These are phyloP conservation scores for Enoplosus armatus DNA, from an alignment of 2,797 vertebrate genomes.

Conservation along the genomic window DNA sequence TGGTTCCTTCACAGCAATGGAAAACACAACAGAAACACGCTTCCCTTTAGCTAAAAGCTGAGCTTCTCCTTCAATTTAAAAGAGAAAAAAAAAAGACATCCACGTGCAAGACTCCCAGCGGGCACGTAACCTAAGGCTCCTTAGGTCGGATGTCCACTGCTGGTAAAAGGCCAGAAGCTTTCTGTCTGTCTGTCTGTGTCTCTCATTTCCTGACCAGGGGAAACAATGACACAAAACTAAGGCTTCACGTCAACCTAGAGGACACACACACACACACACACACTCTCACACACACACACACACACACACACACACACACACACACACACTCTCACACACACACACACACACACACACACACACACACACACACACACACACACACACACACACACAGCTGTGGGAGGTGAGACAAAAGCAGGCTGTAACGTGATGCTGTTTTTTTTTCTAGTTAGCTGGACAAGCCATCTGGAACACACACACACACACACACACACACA, in stretches of 20 bases:
- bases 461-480: slow-evolving; percentile 75
- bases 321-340: no score
- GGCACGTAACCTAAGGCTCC: slow-evolving; percentile 38
- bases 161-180: slow-evolving; percentile 35
- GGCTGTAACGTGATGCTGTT: slow-evolving; percentile 77
- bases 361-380: no score
- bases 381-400: slow-evolving; percentile 42
- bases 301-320: slow-evolving; percentile 43
- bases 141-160: slow-evolving; percentile 44
- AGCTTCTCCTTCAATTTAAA: not conserved
- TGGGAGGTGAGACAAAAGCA: slow-evolving; percentile 76
- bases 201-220: slow-evolving; percentile 61
- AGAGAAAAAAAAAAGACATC: not conserved
- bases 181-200: slow-evolving; percentile 44
- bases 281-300: slow-evolving; percentile 33
- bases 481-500: not conserved
- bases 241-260: slow-evolving; percentile 59
- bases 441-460: slow-evolving; percentile 46
- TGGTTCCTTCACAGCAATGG: not conserved
- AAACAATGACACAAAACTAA: slow-evolving; percentile 70
- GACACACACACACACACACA: slow-evolving; percentile 44
- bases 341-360: slow-evolving; percentile 38
- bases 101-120: not conserved
- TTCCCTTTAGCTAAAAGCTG: not conserved
- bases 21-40: slow-evolving; percentile 2